Evolutionary conservation across 2,113 vertebrate species (phyloP).

Genomic region (Argyrosomus japonicus): DNA sequence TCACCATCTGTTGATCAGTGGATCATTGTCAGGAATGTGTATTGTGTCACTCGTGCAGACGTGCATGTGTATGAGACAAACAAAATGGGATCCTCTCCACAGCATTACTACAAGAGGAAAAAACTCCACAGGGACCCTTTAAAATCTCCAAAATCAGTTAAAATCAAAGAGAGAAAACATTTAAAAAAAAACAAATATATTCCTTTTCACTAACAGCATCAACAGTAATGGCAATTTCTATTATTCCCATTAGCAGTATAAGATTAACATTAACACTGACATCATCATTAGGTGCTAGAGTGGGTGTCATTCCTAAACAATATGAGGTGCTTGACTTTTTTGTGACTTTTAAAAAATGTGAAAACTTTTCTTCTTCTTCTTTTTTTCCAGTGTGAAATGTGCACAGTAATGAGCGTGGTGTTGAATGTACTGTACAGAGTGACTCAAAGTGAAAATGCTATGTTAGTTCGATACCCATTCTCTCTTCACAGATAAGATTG

Average conservation of each 20-base stretch:
- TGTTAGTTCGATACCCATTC: slow-evolving; percentile 35
- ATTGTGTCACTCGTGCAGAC: not conserved
- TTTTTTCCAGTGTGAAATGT: slow-evolving; percentile 29
- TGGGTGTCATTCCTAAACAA: slow-evolving; percentile 27
- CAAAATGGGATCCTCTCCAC: not conserved
- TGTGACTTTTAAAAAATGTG: slow-evolving; percentile 23
- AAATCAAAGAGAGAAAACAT: slow-evolving; percentile 24
- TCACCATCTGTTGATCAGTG: not conserved
- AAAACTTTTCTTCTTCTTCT: not conserved
- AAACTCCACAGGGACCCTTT: slow-evolving; percentile 24
- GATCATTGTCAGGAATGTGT: not conserved
- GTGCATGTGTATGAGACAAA: not conserved
- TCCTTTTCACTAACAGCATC: slow-evolving; percentile 48
- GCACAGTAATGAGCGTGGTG: slow-evolving; percentile 16
- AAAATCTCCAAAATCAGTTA: slow-evolving; percentile 31
- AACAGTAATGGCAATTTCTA: slow-evolving; percentile 41
- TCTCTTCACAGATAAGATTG: slow-evolving; percentile 60
- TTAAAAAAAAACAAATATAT: slow-evolving; percentile 16
- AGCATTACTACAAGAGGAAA: not conserved
- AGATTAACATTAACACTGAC: slow-evolving; percentile 61
- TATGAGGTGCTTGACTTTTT: slow-evolving; percentile 13
- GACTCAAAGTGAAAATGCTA: slow-evolving; percentile 29
- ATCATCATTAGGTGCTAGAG: slow-evolving; percentile 68
- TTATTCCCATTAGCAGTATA: slow-evolving; percentile 38
- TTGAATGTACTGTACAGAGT: slow-evolving; percentile 32